Evolutionary conservation across 30 jellyfish, hydroid and myxozoan species (phyloP).

Genomic region (Chrysaora quinquecirrha): DNA sequence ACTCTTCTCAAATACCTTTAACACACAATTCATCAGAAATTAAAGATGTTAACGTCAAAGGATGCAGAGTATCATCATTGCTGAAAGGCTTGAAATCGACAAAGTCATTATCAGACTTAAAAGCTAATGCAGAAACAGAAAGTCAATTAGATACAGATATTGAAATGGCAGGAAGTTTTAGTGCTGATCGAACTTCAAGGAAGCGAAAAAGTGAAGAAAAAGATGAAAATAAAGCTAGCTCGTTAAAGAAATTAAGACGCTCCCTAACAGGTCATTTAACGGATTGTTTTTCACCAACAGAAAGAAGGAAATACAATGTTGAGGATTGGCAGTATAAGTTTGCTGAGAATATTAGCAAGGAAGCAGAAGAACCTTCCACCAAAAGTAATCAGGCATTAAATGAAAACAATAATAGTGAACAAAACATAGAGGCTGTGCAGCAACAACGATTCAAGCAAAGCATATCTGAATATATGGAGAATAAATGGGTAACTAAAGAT

Average conservation of each 20-base stretch:
- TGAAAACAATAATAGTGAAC: neutral
- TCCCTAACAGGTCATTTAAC: slow-evolving; percentile 30
- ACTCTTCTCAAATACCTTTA: neutral
- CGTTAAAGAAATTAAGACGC: slow-evolving; percentile 25
- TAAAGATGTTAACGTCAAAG: too few species aligned
- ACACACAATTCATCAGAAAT: slow-evolving; percentile 2
- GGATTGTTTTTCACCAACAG: slow-evolving; percentile 30
- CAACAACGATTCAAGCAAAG: neutral
- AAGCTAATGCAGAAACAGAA: too few species aligned
- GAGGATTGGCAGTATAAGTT: too few species aligned
- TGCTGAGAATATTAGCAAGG: too few species aligned
- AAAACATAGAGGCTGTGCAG: neutral
- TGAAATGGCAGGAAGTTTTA: too few species aligned
- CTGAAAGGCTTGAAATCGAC: too few species aligned
- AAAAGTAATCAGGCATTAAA: slow-evolving; percentile 37
- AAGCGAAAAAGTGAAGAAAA: slow-evolving; percentile 12
- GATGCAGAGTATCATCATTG: too few species aligned
- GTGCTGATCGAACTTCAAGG: too few species aligned
- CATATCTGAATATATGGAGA: slow-evolving; percentile 7
- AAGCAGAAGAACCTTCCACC: too few species aligned
- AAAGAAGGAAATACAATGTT: slow-evolving; percentile 14
- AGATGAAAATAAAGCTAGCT: neutral
- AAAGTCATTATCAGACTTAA: too few species aligned
- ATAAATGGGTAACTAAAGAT: slow-evolving; percentile 37
- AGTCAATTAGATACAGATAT: too few species aligned